Evolutionary conservation across 2,888 invertebrate species (phyloP), one percentile per base, ranked within the genome.

Genomic region (Himalopsyche anomala): DNA sequence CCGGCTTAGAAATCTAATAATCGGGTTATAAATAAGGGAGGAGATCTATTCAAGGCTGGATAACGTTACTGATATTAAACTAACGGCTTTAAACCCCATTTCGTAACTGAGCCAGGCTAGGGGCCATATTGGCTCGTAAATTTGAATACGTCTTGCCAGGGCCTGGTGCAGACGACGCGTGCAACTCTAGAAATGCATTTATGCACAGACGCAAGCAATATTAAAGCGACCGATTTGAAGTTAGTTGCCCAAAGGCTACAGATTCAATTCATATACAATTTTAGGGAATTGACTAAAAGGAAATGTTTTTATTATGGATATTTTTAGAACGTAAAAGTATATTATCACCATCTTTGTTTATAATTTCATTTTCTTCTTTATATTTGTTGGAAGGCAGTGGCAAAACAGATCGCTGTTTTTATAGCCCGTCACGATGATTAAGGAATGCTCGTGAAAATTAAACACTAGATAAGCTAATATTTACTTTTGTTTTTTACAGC

Each of bases 121-220:
- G 42, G 79, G 85, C 69, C 81, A 88, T 88, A 88, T 88, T 88
- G 87, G 85, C 81, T 84, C 88, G 83, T 88, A 88, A 88, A 88
- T 88, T 87, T 88, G 87, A 86, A 88, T 88, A 88, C 36, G 74
- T 87, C 85, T 87, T 84, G 79, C 51, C 81, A n/a, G n/a, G n/a
- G 83, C 55, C 51, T 38, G 82, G 62, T 85, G 85, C 79, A 86
- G 40, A 79, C 82, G 80, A 56, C 86, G 84, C 81, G 85, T 84
- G 86, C 86, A 82, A 55, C 55, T 81, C 81, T 83, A 82, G 0
- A n/a, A 74, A 36, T 74, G 74, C 74, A 74, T 15, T 36, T 36
- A 36, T 74, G 19, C 74, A 36, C 74, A 15, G 12, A 36, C 11
- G 9, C 38, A 74, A 38, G 15, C 74, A 38, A 15, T 74, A 38